Percentiles rank a stretch among this genome's conserved stretches.
Conservation (phyloP, 2,797 vertebrate genomes). For the Ispidina lecontei region DNA sequence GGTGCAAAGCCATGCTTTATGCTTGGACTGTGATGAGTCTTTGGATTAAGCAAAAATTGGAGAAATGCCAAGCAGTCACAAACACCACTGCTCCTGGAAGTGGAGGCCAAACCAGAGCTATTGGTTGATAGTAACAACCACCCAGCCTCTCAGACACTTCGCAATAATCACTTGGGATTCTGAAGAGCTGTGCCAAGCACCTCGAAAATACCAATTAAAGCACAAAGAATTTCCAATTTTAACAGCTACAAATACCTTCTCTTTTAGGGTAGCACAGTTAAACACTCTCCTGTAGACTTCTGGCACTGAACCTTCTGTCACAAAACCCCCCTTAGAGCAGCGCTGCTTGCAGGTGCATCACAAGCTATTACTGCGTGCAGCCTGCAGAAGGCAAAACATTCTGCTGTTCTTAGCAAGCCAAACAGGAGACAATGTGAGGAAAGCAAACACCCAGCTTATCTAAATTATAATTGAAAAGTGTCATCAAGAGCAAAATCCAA, state of each 20-base stretch:
- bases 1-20: constrained; percentile 16
- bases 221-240: background rate
- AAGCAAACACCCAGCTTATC: constrained; percentile 14
- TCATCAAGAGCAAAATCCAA: background rate
- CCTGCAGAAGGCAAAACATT: background rate
- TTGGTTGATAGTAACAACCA: background rate
- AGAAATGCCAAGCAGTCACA: constrained; percentile 1
- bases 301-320: background rate
- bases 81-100: background rate
- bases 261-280: background rate
- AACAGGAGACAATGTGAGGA: background rate
- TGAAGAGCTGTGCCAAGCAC: background rate
- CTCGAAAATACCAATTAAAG: background rate
- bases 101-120: background rate
- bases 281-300: background rate
- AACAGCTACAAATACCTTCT: background rate
- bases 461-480: background rate
- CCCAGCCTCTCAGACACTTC: background rate
- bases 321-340: background rate
- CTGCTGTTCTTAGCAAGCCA: background rate
- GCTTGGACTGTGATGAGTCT: constrained; percentile 16
- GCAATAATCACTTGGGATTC: constrained; percentile 2
- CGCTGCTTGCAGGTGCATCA: background rate
- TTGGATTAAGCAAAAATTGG: constrained; percentile 15
- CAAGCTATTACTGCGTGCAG: background rate